Evolutionary conservation across 2,888 invertebrate genomes (phyloP).

Genomic region (Papilio elwesi): DNA sequence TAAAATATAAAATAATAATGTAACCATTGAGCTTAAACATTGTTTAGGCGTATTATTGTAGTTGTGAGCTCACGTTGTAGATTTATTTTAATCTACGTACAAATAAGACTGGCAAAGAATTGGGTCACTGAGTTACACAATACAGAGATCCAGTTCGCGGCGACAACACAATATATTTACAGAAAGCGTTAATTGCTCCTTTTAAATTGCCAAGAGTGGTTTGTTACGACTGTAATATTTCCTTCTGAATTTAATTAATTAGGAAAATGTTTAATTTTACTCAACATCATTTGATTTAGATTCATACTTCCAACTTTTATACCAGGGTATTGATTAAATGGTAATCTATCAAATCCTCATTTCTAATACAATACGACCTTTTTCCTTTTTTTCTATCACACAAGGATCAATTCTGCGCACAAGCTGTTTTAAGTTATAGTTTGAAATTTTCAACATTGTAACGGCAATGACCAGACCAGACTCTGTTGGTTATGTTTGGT

Average conservation of each 20-base stretch:
- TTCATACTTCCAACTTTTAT: no score
- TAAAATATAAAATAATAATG: no score
- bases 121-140: conserved; percentile 28
- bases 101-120: conserved; percentile 23
- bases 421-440: no score
- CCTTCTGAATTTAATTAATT: conserved; percentile 30
- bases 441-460: no score
- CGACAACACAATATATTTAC: conserved; percentile 26
- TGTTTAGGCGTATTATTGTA: background rate
- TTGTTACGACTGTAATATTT: conserved; percentile 28
- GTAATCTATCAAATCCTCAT: no score
- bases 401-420: no score
- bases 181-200: conserved; percentile 36
- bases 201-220: conserved; percentile 30
- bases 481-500: no score
- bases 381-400: no score
- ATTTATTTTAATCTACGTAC: conserved; percentile 16
- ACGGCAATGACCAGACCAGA: no score
- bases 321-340: no score
- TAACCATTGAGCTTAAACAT: background rate
- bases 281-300: no score
- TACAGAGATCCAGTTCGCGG: background rate
- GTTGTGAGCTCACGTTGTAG: background rate
- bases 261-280: background rate
- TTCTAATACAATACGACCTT: no score